Percentiles rank a stretch among this genome's conserved stretches.
Conservation (phyloP, 2,797 vertebrate species). For the Orestias chungarensis region DNA sequence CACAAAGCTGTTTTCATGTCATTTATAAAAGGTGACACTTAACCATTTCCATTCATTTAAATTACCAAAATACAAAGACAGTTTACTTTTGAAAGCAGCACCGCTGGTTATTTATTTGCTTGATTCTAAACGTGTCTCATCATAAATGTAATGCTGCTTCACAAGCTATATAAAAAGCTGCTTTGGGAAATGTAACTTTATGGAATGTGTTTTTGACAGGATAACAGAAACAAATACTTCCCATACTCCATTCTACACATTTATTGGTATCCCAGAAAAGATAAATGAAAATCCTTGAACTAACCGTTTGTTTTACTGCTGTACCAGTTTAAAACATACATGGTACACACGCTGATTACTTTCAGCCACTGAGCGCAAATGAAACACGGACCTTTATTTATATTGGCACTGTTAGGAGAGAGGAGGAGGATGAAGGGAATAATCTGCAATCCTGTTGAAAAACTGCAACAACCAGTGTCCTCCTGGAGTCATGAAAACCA, state of each 20-base stretch:
- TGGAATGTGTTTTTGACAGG: not conserved
- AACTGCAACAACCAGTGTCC: not conserved
- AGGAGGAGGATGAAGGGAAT: not conserved
- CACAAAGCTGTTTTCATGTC: not conserved
- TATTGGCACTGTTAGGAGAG: not conserved
- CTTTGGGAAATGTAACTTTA: not conserved
- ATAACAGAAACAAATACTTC: not conserved
- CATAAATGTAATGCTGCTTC: not conserved
- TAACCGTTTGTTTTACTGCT: not conserved
- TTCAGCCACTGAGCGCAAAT: not conserved
- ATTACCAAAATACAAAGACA: not conserved
- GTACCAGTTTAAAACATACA: no score
- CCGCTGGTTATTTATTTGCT: constrained; percentile 1
- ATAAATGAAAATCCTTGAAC: not conserved
- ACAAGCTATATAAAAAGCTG: no score
- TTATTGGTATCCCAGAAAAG: not conserved
- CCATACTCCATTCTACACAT: not conserved
- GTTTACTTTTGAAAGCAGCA: not conserved
- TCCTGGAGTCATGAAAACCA: not conserved
- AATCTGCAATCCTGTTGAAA: not conserved
- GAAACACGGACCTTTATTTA: not conserved
- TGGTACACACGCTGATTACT: not conserved
- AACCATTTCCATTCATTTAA: constrained; percentile 5
- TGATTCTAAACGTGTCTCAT: not conserved
- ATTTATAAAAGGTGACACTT: constrained; percentile 7